phyloP scores from a whole-genome alignment of 2,888 invertebrate genomes.

The Archips xylosteana region DNA sequence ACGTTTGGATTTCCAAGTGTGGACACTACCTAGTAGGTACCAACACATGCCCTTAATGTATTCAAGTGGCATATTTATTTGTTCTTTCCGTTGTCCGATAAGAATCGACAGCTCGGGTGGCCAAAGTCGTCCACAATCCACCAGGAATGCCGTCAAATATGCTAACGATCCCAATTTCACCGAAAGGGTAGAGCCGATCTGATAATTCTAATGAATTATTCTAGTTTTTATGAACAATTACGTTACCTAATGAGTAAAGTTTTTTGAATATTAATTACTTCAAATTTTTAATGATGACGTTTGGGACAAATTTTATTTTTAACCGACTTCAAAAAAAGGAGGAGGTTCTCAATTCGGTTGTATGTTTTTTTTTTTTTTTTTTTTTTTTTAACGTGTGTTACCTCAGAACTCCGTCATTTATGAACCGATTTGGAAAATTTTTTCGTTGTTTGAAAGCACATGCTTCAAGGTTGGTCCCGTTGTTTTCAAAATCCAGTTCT shows the following conservation, averaged over 20 bases:
- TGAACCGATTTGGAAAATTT: no score
- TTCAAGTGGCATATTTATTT: slow-evolving; percentile 37
- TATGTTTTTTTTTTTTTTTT: no score
- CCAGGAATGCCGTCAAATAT: slow-evolving; percentile 48
- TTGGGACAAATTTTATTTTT: slow-evolving; percentile 12
- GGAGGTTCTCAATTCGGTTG: no score
- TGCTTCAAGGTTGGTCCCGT: no score
- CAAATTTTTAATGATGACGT: slow-evolving; percentile 50
- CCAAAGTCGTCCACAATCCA: slow-evolving; percentile 45
- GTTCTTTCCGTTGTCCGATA: slow-evolving; percentile 40
- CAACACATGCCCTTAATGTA: neutral
- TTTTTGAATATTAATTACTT: slow-evolving; percentile 52
- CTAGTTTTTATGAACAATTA: slow-evolving; percentile 58
- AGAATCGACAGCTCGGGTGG: slow-evolving; percentile 54
- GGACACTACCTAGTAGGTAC: neutral
- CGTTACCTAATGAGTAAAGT: slow-evolving; percentile 48
- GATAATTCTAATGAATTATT: slow-evolving; percentile 60
- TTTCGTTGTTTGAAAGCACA: no score
- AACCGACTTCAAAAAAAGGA: no score
- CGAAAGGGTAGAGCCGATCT: slow-evolving; percentile 67
- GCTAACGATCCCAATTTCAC: slow-evolving; percentile 64
- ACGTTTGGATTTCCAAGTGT: neutral
- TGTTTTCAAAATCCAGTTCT: no score
- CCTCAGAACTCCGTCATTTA: no score
- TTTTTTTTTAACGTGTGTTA: no score